phyloP scores from a whole-genome alignment of 2,888 invertebrate species.

The Netelia melanura region DNA sequence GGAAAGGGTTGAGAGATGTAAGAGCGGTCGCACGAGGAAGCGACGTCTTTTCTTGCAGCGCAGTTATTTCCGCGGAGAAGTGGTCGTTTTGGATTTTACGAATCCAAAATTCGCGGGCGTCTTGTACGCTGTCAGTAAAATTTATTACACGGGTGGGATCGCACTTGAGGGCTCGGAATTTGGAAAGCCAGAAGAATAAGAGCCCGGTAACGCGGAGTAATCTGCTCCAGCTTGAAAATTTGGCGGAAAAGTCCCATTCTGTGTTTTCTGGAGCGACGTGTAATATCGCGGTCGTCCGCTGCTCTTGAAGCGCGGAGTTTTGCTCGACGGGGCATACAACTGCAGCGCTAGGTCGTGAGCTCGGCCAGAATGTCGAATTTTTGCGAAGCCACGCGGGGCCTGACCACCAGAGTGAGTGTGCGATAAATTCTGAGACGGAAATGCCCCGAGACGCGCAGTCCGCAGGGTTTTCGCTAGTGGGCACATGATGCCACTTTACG shows the following conservation, averaged over 20 bases:
- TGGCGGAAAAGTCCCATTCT: background rate
- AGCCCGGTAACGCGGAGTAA: background rate
- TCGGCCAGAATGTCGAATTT: conserved; percentile 18
- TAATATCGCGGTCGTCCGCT: background rate
- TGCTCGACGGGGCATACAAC: background rate
- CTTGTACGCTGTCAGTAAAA: background rate
- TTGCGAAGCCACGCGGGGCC: conserved; percentile 68
- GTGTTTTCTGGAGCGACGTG: background rate
- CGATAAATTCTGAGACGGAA: conserved; percentile 54
- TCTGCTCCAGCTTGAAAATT: background rate
- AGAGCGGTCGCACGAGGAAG: too few relatives aligned
- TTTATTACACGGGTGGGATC: background rate
- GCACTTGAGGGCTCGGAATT: background rate
- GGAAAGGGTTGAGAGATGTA: too few relatives aligned
- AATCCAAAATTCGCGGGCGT: conserved; percentile 23
- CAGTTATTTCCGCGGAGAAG: conserved; percentile 27
- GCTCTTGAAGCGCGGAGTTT: background rate
- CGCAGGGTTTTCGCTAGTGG: conserved; percentile 75
- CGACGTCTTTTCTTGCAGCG: background rate
- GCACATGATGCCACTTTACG: conserved; percentile 74
- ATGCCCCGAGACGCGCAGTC: conserved; percentile 77
- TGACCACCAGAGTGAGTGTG: conserved; percentile 68
- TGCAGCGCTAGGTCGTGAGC: conserved; percentile 2
- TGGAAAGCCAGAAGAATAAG: background rate
- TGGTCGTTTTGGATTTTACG: background rate